phyloP scores from a whole-genome alignment of 2,888 invertebrate species.

The Drosophila engyochracea region DNA sequence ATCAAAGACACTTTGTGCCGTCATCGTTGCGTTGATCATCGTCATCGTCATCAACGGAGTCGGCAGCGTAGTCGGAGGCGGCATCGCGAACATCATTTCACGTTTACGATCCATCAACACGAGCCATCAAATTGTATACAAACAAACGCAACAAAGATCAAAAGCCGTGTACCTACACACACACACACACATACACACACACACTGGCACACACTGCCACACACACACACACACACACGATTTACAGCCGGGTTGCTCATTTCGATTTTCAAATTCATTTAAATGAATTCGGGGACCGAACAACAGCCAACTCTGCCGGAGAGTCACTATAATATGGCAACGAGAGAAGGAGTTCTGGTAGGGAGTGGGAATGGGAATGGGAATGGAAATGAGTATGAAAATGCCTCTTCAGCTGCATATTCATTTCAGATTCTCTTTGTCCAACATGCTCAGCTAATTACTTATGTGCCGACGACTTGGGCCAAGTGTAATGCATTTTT shows the following conservation, averaged over 20 bases:
- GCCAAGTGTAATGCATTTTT: slow-evolving; percentile 52
- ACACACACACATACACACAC: slow-evolving; percentile 12
- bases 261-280: slow-evolving; percentile 61
- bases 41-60: slow-evolving; percentile 43
- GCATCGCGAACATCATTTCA: slow-evolving; percentile 76
- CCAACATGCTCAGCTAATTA: slow-evolving; percentile 59
- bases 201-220: slow-evolving; percentile 7
- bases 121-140: slow-evolving; percentile 85
- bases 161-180: slow-evolving; percentile 74
- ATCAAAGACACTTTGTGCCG: slow-evolving; percentile 79
- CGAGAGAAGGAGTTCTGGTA: background rate
- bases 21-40: slow-evolving; percentile 77
- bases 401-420: slow-evolving; percentile 33
- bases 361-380: background rate
- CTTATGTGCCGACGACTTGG: slow-evolving; percentile 49
- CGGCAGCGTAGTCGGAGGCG: slow-evolving; percentile 30
- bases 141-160: slow-evolving; percentile 85
- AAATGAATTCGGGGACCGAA: slow-evolving; percentile 52
- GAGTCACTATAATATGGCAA: slow-evolving; percentile 18
- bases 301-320: slow-evolving; percentile 29
- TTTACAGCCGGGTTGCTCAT: slow-evolving; percentile 24
- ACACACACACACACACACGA: slow-evolving; percentile 25
- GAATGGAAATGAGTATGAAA: slow-evolving; percentile 18
- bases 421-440: slow-evolving; percentile 11
- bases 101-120: slow-evolving; percentile 85